These are phyloP conservation scores for Baryphthengus martii DNA, from an alignment of 2,113 vertebrate genomes.

Conservation along the genomic window DNA sequence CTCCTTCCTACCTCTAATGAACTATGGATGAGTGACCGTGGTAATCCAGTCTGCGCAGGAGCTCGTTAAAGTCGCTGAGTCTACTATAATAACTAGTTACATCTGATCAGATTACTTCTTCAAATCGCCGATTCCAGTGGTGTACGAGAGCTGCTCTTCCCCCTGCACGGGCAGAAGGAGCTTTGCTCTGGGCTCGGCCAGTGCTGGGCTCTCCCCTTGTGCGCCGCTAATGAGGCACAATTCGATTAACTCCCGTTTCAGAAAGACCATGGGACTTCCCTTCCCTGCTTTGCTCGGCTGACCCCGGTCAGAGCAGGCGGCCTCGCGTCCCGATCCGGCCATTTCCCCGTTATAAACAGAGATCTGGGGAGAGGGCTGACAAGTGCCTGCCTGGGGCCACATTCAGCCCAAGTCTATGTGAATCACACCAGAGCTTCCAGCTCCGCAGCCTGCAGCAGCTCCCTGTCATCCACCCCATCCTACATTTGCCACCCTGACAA, in stretches of 20 bases:
- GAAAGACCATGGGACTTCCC: background rate
- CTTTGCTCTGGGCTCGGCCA: background rate
- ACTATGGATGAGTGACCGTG: constrained; percentile 59
- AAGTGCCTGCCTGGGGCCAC: rapidly evolving
- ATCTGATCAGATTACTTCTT: constrained; percentile 56
- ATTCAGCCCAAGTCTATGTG: background rate
- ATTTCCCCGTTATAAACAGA: background rate
- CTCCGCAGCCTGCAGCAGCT: background rate
- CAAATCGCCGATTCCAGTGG: background rate
- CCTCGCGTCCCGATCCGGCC: rapidly evolving
- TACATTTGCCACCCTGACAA: rapidly evolving
- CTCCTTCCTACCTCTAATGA: constrained; percentile 54
- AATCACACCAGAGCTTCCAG: background rate
- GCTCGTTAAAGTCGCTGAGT: constrained; percentile 51
- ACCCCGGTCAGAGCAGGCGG: background rate
- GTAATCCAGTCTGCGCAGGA: constrained; percentile 68
- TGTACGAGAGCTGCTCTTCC: background rate
- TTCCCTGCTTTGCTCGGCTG: background rate
- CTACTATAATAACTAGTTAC: constrained; percentile 28
- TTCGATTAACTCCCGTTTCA: background rate
- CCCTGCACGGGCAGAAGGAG: background rate
- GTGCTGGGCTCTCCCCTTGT: background rate
- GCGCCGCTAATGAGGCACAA: background rate
- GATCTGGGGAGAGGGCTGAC: background rate
- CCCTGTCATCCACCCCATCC: background rate